Evolutionary conservation across 92 coral and sea anemone species (phyloP).

Genomic region (Micromussa lordhowensis): DNA sequence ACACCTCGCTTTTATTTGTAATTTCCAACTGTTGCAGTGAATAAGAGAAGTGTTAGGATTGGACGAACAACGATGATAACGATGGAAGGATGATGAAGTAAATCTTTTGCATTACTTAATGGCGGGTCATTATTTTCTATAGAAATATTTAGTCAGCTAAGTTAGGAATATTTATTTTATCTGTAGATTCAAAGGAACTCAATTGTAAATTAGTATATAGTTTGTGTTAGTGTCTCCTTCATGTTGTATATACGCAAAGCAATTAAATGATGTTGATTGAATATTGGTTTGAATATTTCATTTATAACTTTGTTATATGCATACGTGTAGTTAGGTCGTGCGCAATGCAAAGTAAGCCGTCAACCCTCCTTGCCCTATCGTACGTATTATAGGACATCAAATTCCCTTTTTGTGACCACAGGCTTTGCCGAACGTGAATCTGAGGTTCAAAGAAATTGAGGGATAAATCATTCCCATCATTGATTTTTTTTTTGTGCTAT

Average conservation of each 20-base stretch:
- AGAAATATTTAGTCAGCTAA: neutral
- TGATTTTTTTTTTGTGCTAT: too few species aligned
- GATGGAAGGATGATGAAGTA: too few species aligned
- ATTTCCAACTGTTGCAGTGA: neutral
- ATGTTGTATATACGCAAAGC: neutral
- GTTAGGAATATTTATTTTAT: neutral
- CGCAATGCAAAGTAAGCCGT: too few species aligned
- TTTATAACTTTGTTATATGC: neutral
- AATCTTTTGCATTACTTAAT: neutral
- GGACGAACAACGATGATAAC: neutral
- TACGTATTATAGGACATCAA: too few species aligned
- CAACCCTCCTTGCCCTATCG: too few species aligned
- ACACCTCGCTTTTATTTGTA: neutral
- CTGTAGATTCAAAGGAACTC: neutral
- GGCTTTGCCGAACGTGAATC: too few species aligned
- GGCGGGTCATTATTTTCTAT: neutral
- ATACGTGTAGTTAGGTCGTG: neutral
- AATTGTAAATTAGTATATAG: neutral
- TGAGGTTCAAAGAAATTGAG: too few species aligned
- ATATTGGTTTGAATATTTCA: too few species aligned
- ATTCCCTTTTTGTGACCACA: too few species aligned
- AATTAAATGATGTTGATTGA: neutral
- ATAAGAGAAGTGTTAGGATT: neutral
- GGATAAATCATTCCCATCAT: too few species aligned
- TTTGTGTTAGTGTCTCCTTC: neutral